Evolutionary conservation across 2,797 vertebrate genomes (phyloP).

Genomic region (Coccyzus lansbergi): DNA sequence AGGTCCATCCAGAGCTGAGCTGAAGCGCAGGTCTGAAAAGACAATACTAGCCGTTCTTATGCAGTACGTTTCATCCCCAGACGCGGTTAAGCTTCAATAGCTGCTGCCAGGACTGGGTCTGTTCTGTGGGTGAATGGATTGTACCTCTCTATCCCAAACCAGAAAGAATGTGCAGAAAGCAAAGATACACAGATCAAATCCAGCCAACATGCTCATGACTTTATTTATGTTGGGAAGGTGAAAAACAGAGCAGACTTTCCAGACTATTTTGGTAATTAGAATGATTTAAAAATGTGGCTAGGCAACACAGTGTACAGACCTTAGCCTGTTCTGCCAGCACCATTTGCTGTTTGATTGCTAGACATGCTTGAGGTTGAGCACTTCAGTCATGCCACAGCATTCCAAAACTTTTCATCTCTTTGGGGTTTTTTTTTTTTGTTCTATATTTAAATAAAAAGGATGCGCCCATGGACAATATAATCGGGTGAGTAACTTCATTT

Average conservation of each 20-base stretch:
- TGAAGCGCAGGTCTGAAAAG: not conserved
- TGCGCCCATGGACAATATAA: not conserved
- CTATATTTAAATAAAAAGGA: not conserved
- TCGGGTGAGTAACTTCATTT: not conserved
- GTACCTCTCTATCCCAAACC: not conserved
- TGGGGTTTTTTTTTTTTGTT: not conserved
- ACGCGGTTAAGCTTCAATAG: not conserved
- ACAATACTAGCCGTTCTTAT: not conserved
- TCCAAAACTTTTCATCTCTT: not conserved
- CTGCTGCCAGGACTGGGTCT: not conserved
- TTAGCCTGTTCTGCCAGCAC: conserved; percentile 31
- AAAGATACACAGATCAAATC: not conserved
- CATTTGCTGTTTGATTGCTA: not conserved
- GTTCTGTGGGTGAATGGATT: not conserved
- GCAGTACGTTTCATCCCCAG: not conserved
- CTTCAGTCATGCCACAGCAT: not conserved
- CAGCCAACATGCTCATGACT: not conserved
- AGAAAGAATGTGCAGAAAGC: conserved; percentile 21
- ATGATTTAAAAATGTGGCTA: conserved; percentile 25
- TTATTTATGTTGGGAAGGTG: conserved; percentile 52
- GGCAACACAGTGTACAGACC: not conserved
- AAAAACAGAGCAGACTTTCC: conserved; percentile 15
- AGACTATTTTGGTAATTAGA: conserved; percentile 25
- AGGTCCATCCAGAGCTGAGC: not conserved
- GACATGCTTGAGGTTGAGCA: not conserved